Evolutionary conservation across 2,888 invertebrate species (phyloP).

Genomic region (Empis livida): DNA sequence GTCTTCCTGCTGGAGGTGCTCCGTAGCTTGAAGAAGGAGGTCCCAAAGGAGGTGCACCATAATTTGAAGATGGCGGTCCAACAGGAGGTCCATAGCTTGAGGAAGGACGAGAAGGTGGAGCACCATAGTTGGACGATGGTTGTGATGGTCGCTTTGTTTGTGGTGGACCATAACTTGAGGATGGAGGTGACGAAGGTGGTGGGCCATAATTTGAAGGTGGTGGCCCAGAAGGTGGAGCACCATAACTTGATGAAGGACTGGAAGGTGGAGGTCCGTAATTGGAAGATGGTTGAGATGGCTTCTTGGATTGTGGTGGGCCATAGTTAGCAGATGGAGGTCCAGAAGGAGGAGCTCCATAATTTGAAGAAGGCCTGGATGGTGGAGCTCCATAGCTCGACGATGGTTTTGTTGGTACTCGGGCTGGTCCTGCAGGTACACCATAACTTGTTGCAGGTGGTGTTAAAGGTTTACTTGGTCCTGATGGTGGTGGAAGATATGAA

Average conservation of each 20-base stretch:
- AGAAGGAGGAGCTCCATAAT: slow-evolving; percentile 28
- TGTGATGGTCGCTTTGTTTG: slow-evolving; percentile 32
- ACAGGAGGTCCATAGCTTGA: slow-evolving; percentile 24
- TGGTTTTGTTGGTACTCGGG: slow-evolving; percentile 26
- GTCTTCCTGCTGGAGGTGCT: slow-evolving; percentile 27
- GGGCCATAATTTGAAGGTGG: slow-evolving; percentile 19
- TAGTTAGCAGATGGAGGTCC: slow-evolving; percentile 34
- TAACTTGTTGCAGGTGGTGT: slow-evolving; percentile 41
- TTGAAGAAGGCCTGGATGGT: slow-evolving; percentile 23
- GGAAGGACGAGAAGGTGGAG: slow-evolving; percentile 22
- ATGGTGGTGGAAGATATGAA: slow-evolving; percentile 43
- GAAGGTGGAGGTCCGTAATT: slow-evolving; percentile 22
- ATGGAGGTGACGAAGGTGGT: slow-evolving; percentile 22
- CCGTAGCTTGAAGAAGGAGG: slow-evolving; percentile 34
- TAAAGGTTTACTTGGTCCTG: slow-evolving; percentile 20
- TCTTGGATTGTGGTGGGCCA: slow-evolving; percentile 21
- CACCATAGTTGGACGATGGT: slow-evolving; percentile 23
- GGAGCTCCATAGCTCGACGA: slow-evolving; percentile 24
- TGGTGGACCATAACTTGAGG: slow-evolving; percentile 44
- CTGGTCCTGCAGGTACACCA: slow-evolving; percentile 38
- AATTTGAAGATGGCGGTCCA: slow-evolving; percentile 25
- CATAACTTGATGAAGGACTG: slow-evolving; percentile 23
- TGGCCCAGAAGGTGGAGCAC: slow-evolving; percentile 28
- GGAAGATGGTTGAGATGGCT: slow-evolving; percentile 11
- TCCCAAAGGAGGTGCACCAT: slow-evolving; percentile 32